phyloP scores from a whole-genome alignment of 2,888 invertebrate species.

The Ferrisia virgata region DNA sequence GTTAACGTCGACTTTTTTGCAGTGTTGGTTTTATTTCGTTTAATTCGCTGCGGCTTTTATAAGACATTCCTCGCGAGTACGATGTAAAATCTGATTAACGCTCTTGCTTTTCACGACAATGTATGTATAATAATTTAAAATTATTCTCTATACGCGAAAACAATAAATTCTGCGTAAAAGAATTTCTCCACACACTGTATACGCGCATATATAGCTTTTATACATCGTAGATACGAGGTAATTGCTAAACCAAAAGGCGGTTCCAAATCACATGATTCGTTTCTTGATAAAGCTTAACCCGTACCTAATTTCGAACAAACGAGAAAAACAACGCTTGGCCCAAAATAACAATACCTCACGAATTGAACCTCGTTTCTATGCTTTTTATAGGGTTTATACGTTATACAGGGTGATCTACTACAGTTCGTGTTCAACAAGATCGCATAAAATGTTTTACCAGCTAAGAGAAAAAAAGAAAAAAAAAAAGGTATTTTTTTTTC shows the following conservation, averaged over 20 bases:
- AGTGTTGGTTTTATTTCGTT: neutral
- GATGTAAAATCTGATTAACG: conserved; percentile 13
- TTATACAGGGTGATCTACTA: conserved; percentile 29
- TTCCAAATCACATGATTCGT: conserved; percentile 31
- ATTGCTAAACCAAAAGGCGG: conserved; percentile 31
- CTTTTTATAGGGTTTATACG: conserved; percentile 24
- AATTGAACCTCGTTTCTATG: conserved; percentile 27
- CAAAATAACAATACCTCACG: conserved; percentile 31
- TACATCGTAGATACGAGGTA: conserved; percentile 3
- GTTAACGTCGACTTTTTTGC: conserved; percentile 22
- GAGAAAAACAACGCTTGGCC: conserved; percentile 19
- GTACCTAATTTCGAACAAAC: conserved; percentile 30
- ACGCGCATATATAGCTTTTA: neutral
- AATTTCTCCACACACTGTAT: neutral
- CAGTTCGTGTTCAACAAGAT: neutral
- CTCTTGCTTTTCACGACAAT: neutral
- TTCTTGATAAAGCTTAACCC: conserved; percentile 27
- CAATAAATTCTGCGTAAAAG: conserved; percentile 19
- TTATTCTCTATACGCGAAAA: neutral
- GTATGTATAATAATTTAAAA: conserved; percentile 12
- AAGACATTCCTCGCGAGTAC: conserved; percentile 13
- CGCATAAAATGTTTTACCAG: neutral
- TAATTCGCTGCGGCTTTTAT: neutral
- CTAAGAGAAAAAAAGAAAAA: neutral
- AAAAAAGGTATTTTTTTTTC: neutral